Evolutionary conservation across 2,797 vertebrate species (phyloP).

Genomic region (Channa striata): DNA sequence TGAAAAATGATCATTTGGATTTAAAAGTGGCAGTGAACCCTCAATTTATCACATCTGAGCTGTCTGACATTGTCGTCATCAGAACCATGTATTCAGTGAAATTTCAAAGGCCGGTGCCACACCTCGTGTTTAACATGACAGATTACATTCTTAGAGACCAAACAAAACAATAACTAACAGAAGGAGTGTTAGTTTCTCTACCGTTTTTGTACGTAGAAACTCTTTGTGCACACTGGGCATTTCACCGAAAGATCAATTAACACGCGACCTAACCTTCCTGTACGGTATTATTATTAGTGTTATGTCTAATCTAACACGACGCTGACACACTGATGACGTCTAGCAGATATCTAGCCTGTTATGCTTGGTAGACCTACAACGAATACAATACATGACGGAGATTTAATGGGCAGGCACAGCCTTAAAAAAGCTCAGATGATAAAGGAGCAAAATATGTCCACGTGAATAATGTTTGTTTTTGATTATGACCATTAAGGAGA

Average conservation of each 20-base stretch:
- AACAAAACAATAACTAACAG: neutral
- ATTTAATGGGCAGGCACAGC: neutral
- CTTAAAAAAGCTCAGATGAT: neutral
- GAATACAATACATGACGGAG: neutral
- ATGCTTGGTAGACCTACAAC: neutral
- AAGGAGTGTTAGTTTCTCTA: neutral
- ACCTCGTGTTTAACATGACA: neutral
- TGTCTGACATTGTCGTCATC: too few species aligned
- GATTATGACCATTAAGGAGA: neutral
- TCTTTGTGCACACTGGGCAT: too few species aligned
- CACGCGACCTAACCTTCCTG: too few species aligned
- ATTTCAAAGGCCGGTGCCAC: too few species aligned
- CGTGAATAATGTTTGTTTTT: slow-evolving; percentile 18
- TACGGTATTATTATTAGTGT: neutral
- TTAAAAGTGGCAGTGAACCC: too few species aligned
- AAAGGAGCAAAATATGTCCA: neutral
- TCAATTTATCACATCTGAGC: too few species aligned
- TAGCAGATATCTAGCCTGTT: too few species aligned
- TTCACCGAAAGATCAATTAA: too few species aligned
- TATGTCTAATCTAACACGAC: neutral
- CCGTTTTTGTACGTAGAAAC: too few species aligned
- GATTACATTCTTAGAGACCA: neutral
- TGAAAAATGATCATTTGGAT: too few species aligned
- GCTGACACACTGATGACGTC: neutral
- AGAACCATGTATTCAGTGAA: too few species aligned